phyloP scores from a whole-genome alignment of 2,888 invertebrate species.

The Helicoverpa assulta region DNA sequence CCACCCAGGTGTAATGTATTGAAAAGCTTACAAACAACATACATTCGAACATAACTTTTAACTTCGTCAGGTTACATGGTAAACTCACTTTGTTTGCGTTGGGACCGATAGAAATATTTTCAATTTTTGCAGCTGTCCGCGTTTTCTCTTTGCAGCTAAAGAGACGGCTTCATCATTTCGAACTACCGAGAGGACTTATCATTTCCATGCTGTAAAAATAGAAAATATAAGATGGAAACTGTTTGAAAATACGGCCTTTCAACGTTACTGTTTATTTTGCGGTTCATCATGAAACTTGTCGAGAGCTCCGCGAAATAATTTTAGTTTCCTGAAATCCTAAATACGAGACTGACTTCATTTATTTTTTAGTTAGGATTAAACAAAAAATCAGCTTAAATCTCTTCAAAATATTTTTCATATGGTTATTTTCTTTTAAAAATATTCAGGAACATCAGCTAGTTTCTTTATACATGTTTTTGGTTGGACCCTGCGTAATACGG shows the following conservation, averaged over 20 bases:
- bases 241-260: conserved; percentile 5
- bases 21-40: conserved; percentile 43
- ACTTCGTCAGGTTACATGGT: conserved; percentile 21
- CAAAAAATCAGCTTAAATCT: no score
- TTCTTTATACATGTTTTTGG: conserved; percentile 29
- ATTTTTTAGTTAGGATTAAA: not conserved
- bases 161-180: conserved; percentile 15
- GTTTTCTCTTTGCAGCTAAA: conserved; percentile 17
- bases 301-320: not conserved
- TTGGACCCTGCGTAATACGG: conserved; percentile 48
- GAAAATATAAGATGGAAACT: conserved; percentile 4
- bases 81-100: conserved; percentile 23
- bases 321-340: not conserved
- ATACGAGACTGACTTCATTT: no score
- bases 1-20: conserved; percentile 40
- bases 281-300: not conserved
- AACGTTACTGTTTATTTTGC: not conserved
- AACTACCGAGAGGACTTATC: conserved; percentile 19
- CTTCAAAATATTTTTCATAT: no score
- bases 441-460: not conserved
- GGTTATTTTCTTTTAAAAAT: not conserved
- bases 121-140: conserved; percentile 15
- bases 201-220: conserved; percentile 15
- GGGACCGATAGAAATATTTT: conserved; percentile 11
- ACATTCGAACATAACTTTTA: conserved; percentile 22